Conservation (phyloP, 2,113 vertebrate species). For the Riparia riparia region DNA sequence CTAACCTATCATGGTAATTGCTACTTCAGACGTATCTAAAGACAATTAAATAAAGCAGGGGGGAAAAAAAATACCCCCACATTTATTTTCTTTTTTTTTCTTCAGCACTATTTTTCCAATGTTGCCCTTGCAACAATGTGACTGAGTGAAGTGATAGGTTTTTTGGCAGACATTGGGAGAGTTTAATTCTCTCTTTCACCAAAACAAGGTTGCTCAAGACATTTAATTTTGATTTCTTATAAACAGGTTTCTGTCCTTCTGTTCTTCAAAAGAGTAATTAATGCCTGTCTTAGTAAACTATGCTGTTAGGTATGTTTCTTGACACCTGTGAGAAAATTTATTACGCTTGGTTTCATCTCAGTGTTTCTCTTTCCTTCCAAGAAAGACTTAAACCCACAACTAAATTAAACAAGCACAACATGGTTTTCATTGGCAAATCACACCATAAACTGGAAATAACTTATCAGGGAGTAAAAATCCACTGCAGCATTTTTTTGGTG, state of each 20-base stretch:
- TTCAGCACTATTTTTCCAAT: not conserved
- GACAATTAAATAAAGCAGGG: not conserved
- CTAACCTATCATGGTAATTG: not conserved
- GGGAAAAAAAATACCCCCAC: not conserved
- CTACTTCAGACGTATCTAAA: not conserved
- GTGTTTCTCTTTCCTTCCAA: not conserved
- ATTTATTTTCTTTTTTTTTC: not conserved
- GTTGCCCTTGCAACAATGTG: not conserved
- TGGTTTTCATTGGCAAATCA: not conserved
- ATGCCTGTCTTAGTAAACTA: not conserved
- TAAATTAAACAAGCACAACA: not conserved
- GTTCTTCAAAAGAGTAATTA: not conserved
- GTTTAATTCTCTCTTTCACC: not conserved
- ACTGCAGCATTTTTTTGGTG: not conserved
- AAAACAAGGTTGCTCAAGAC: not conserved
- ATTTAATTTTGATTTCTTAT: not conserved
- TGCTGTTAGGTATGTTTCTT: not conserved
- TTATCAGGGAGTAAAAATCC: not conserved
- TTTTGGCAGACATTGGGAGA: not conserved
- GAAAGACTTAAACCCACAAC: not conserved
- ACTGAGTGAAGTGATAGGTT: not conserved
- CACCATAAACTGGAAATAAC: not conserved
- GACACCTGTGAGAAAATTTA: not conserved
- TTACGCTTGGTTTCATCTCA: not conserved
- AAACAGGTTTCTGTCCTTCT: not conserved